A percentile compares a stretch with the other conserved stretches of the same genome.
These are phyloP conservation scores for Ochropacha duplaris DNA, from an alignment of 2,888 invertebrate genomes.

Conservation along the genomic window DNA sequence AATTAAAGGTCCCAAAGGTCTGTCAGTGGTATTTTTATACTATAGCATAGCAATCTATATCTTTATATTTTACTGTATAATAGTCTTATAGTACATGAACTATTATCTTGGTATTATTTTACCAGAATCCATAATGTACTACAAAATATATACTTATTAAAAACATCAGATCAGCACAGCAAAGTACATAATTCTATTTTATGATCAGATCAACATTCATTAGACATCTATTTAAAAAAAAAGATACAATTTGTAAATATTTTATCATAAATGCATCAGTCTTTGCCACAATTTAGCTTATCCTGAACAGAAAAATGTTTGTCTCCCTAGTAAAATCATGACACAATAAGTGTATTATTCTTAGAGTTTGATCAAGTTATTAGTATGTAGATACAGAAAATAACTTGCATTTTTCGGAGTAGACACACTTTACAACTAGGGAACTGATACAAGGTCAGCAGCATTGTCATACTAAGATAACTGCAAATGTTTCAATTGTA, in stretches of 20 bases:
- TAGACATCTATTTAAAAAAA: constrained; percentile 9
- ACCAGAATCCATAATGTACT: too few relatives aligned
- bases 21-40: too few relatives aligned
- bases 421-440: constrained; percentile 9
- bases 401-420: constrained; percentile 29
- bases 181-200: constrained; percentile 24
- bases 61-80: too few relatives aligned
- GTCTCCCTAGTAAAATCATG: constrained; percentile 31
- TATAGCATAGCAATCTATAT: too few relatives aligned
- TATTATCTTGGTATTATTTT: too few relatives aligned
- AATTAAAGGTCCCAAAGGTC: too few relatives aligned
- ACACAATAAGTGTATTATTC: constrained; percentile 33
- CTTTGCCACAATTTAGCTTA: constrained; percentile 19
- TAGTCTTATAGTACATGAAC: too few relatives aligned
- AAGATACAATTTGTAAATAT: too few relatives aligned
- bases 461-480: constrained; percentile 31
- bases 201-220: constrained; percentile 40
- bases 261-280: too few relatives aligned
- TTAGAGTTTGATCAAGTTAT: constrained; percentile 16
- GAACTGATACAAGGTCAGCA: constrained; percentile 17
- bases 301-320: constrained; percentile 21
- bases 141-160: neutral
- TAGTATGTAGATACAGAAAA: constrained; percentile 13
- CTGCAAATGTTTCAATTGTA: constrained; percentile 24
- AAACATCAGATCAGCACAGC: neutral